phyloP scores from a whole-genome alignment of 2,797 vertebrate species.

The Hippocampus kuda region DNA sequence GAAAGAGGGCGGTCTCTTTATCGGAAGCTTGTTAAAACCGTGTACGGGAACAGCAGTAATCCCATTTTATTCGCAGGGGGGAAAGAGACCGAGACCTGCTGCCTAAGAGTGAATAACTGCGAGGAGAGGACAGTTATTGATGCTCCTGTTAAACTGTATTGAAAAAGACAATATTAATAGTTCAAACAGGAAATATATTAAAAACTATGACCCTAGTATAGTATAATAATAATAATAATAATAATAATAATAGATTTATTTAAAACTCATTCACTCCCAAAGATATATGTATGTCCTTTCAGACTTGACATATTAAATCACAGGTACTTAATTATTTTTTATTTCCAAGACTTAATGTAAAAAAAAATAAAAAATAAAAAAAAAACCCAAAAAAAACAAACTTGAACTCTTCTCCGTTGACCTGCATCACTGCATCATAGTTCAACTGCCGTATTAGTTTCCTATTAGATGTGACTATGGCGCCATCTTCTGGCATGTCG shows the following conservation, averaged over 20 bases:
- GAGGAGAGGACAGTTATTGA: background rate
- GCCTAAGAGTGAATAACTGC: background rate
- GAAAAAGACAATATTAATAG: background rate
- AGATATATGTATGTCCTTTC: too few species aligned
- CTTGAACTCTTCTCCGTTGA: too few species aligned
- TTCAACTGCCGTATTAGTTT: background rate
- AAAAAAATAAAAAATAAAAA: too few species aligned
- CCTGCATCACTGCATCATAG: too few species aligned
- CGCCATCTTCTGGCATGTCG: background rate
- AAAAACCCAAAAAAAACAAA: too few species aligned
- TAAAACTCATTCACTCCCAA: too few species aligned
- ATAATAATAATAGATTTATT: background rate
- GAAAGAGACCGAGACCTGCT: background rate
- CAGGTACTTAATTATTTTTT: too few species aligned
- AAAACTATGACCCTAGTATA: background rate
- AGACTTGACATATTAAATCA: too few species aligned
- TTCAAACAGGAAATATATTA: background rate
- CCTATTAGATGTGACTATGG: background rate
- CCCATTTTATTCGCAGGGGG: background rate
- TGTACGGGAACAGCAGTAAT: background rate
- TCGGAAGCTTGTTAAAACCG: background rate
- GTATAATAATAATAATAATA: background rate
- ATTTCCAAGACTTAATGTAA: too few species aligned
- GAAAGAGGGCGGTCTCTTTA: background rate
- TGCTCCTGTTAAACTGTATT: background rate